Base-by-base conservation (phyloP, 2,797 vertebrate species). In the Enteromius unitaeniatus region DNA sequence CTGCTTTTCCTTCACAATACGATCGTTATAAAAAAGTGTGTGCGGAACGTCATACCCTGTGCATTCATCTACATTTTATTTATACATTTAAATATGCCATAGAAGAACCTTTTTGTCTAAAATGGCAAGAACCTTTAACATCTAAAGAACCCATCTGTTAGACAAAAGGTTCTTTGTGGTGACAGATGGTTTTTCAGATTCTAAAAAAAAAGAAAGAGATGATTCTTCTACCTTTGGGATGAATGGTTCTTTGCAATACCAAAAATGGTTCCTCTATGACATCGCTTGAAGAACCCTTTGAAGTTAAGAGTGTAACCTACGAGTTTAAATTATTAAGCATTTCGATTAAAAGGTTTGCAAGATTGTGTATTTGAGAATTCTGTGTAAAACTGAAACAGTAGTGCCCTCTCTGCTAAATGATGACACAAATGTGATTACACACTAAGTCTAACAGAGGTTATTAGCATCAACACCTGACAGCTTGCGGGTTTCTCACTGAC, bases 401-500 rank as follows among this genome's bases (percentile, higher is more conserved):
- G 6, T 51, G 53, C 34, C 23, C 23, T 28, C 11, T 26, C 40
- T 78, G 6, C 76, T 21, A 31, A 45, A 62, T 64, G 28, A 45
- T 6, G 4, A 0, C 42, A n/a, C 60, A 78, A 3, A 47, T 34
- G 58, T 14, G 60, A 51, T n/a, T 31, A 14, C 49, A 78, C n/a
- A 31, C 6, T 6, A 4, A 67, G n/a, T 49, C 62, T 67, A 40
- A 26, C 13, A 15, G 4, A 40, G 2, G 45, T 21, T 17, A 47
- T 78, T 26, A 79, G 13, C 31, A 68, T 13, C 14, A 62, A 47
- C 26, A 21, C 60, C 14, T 65, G 3, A 51, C 6, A 26, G 8
- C 47, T 6, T 51, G 74, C 55, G 51, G 14, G 21, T 70, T 78
- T 76, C 37, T 42, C 17, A 78, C 53, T 62, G 75, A 47, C 53